Evolutionary conservation across 2,797 vertebrate genomes (phyloP), one percentile per base, ranked within the genome.

Genomic region (Hipposideros larvatus): DNA sequence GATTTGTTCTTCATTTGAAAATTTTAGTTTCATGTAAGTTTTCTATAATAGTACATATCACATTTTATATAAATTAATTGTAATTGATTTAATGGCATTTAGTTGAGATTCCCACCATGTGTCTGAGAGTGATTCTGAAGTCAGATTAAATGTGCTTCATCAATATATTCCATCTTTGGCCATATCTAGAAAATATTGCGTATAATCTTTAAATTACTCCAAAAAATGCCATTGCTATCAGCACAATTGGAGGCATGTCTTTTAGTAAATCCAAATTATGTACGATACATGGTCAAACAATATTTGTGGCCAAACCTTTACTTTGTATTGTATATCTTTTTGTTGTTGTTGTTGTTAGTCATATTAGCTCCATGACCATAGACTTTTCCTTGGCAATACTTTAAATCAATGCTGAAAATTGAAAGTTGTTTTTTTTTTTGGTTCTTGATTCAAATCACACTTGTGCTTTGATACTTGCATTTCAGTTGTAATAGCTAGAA

Each of bases 11-110:
- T 90, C 63, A 66, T 48, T 65, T 66, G 34, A 96, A 18, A 91
- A 68, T 83, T 46, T 57, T 71, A 48, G n/a, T 74, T 94, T 79
- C 18, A 53, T 46, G 61, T 75, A 82, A 91, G n/a, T 91, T 87
- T 89, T 82, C 46, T 79, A 37, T 37, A 37, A 37, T 37, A 85
- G 37, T 71, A 53, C 48, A 46, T 43, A 24, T 92, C 34, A 75
- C 31, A 87, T 94, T n/a, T 80, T 90, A 91, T 93, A 43, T 86
- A 92, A 89, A 46, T 88, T 78, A 73, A 95, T 34, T 68, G 66
- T 75, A 77, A 65, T 65, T 95, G 37, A 26, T 75, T 89, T 85
- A 80, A 65, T 80, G 43, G 11, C 57, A 94, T 92, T 93, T 77
- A 77, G 46, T 37, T 92, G 78, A n/a, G 7, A 95, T 92, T 82